Evolutionary conservation across 64 coral and sea anemone genomes (phyloP), one percentile per base, ranked within the genome.

Genomic region (Actinia equina): DNA sequence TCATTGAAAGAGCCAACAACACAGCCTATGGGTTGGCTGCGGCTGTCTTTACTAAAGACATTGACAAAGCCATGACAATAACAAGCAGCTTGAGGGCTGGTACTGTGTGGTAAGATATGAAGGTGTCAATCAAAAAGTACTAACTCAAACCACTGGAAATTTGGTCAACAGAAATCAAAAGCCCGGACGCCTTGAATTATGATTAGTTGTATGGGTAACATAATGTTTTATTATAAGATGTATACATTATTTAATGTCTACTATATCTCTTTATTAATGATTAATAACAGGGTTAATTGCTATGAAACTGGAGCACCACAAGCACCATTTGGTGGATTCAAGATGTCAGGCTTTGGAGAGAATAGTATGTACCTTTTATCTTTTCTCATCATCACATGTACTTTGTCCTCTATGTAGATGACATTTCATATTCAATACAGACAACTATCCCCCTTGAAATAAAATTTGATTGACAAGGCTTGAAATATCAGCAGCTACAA

Each of bases 1-100:
- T 92, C 2, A 98, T 98, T 88, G 93, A 98, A 11, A 89, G 96
- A 65, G 96, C 96, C 64, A 98, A 98, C 22, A 95, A 95, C 23
- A 98, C 96, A 71, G 79, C 76, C 26, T 98, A 98, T 86, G 96
- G 96, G 6, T 85, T 98, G 71, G 96, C 93, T 14, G 93, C 93
- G 54, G 96, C 58, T 13, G 96, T 98, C 15, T 98, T 98, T 52
- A 98, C 96, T n/a, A 92, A 94, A 16, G 91, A 98, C 77, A 87
- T 98, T 59, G 96, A 98, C 53, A 98, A 94, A 37, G 96, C 96
- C 4, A 88, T 94, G 62, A 93, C 86, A 6, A 88, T 92, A 67
- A 88, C 85, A 7, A 91, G 91, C 90, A 89, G 85, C 22, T 77
- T 98, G 15, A 86, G 80, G 37, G 96, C 96, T 27, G 96, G 96